Evolutionary conservation across 2,113 vertebrate genomes (phyloP), one percentile per base, ranked within the genome.

Genomic region (Myiagra hebetior): DNA sequence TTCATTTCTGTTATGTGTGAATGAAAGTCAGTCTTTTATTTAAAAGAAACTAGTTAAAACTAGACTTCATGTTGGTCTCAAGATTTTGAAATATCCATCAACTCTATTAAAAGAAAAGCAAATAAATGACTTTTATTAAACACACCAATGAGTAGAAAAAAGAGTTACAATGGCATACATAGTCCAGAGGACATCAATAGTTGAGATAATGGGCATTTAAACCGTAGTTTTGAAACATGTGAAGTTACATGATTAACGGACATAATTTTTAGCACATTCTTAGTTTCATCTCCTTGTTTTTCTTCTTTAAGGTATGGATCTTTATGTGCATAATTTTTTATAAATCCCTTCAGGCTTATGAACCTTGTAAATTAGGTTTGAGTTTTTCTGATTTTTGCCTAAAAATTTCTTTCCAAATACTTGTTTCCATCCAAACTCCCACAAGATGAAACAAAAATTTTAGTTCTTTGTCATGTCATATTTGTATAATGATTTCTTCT

Each of bases 311-410:
- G 52, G 4, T 33, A 19, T 69, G 11, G 26, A 24, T 49, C 3
- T 42, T 55, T 8, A 56, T 50, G 27, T 70, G 23, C 20, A 92
- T 83, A 90, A 93, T 79, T 85, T 92, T 96, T 94, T 95, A 79
- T 95, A 96, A 96, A 80, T 46, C 7, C 50, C 47, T 44, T 76
- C 64, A 59, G 74, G 47, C 41, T 96, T 95, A 67, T 60, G 86
- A 85, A 91, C 44, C 79, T 91, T 12, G 2, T 72, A 93, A 96
- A 46, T 82, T 91, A 67, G 3, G 2, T 56, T 69, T 68, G 33
- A 64, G 4, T 35, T 90, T 93, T 95, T 90, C 55, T 85, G 37
- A 76, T 21, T 87, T 87, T 63, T 97, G 56, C 44, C 57, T 84
- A 85, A 96, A 89, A 73, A 47, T 7, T 24, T 18, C 18, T 78